These are phyloP conservation scores for Gasteruption jaculator DNA, from an alignment of 2,888 invertebrate species.

Conservation along the genomic window DNA sequence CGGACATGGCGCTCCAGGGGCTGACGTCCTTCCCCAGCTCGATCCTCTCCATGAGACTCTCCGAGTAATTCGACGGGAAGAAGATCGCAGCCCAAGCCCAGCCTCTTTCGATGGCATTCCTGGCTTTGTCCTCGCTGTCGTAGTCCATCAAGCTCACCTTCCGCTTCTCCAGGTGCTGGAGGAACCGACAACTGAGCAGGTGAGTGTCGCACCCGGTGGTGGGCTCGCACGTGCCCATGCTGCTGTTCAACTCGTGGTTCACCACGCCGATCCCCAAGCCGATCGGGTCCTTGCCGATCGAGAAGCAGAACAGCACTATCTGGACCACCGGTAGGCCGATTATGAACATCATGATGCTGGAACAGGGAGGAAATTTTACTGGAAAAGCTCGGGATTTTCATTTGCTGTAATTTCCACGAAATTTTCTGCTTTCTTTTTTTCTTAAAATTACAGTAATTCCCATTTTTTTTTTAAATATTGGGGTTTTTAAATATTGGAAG, in stretches of 20 bases:
- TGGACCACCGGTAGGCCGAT: conserved; percentile 81
- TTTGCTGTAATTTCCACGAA: background rate
- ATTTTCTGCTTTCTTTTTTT: conserved; percentile 1
- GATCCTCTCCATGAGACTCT: conserved; percentile 61
- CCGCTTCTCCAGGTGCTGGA: conserved; percentile 65
- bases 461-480: conserved; percentile 1
- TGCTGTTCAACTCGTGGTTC: conserved; percentile 67
- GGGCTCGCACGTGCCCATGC: conserved; percentile 39
- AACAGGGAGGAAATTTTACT: conserved; percentile 5
- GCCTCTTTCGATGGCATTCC: conserved; percentile 65
- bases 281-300: conserved; percentile 82
- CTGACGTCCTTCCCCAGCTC: conserved; percentile 59
- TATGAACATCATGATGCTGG: conserved; percentile 77
- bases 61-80: conserved; percentile 74
- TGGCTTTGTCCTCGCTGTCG: conserved; percentile 60
- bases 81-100: conserved; percentile 73
- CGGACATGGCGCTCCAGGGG: conserved; percentile 58
- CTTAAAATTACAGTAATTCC: too few species aligned
- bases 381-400: background rate
- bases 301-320: conserved; percentile 81
- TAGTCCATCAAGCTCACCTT: conserved; percentile 64
- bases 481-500: background rate
- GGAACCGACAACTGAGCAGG: conserved; percentile 72
- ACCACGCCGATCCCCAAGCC: conserved; percentile 74
- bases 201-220: conserved; percentile 60